A percentile compares a stretch with the other conserved stretches of the same genome.
These are phyloP conservation scores for Regulus satrapa DNA, from an alignment of 2,113 vertebrate species.

Conservation along the genomic window DNA sequence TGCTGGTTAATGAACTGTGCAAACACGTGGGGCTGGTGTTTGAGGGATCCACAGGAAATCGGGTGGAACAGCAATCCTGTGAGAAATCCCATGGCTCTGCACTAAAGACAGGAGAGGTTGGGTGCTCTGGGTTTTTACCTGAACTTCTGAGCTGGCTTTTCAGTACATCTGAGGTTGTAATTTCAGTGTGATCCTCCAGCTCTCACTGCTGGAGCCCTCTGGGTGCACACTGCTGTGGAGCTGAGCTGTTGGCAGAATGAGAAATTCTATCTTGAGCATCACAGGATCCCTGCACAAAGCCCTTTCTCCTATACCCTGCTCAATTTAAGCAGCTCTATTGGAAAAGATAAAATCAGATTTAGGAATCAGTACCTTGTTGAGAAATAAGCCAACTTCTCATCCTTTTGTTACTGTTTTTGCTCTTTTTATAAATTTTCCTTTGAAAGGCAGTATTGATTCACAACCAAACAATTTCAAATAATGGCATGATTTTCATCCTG, in stretches of 20 bases:
- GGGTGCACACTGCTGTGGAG: neutral
- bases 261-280: neutral
- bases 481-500: neutral
- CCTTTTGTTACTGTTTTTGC: neutral
- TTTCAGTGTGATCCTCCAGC: neutral
- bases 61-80: neutral
- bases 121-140: neutral
- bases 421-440: neutral
- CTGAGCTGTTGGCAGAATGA: neutral
- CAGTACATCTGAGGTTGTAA: neutral
- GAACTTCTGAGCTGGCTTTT: neutral
- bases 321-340: neutral
- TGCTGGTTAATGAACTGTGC: neutral
- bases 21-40: neutral
- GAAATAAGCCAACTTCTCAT: neutral
- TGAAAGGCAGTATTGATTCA: neutral
- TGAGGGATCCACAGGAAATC: neutral
- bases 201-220: neutral
- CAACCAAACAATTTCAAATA: neutral
- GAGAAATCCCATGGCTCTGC: neutral
- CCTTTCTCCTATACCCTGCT: neutral
- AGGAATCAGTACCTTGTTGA: neutral
- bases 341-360: neutral
- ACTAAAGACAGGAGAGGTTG: neutral
- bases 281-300: neutral